These are phyloP conservation scores for Phorcus lineatus DNA, from an alignment of 2,888 invertebrate genomes.

Conservation along the genomic window DNA sequence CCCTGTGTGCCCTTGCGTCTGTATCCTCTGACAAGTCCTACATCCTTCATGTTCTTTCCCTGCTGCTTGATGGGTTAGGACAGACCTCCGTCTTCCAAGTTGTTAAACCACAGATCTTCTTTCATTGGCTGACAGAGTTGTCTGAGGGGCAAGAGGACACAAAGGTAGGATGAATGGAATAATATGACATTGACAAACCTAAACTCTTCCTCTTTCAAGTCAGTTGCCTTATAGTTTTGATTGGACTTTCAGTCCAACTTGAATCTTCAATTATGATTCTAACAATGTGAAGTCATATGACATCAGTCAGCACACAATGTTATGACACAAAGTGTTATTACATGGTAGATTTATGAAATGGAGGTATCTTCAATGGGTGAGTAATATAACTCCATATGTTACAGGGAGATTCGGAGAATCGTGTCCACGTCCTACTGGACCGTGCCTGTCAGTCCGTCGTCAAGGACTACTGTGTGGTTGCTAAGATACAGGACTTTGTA, in stretches of 20 bases:
- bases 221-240: too few species aligned
- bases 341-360: too few species aligned
- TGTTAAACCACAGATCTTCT: constrained; percentile 33
- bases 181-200: too few species aligned
- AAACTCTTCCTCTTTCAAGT: too few species aligned
- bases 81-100: constrained; percentile 42
- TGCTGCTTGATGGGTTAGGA: constrained; percentile 39
- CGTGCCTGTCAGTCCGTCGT: constrained; percentile 41
- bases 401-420: not conserved
- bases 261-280: too few species aligned
- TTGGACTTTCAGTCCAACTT: too few species aligned
- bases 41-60: constrained; percentile 27
- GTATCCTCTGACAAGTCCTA: not conserved
- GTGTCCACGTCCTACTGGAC: constrained; percentile 34
- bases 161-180: too few species aligned
- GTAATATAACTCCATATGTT: too few species aligned
- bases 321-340: too few species aligned
- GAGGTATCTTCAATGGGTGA: too few species aligned
- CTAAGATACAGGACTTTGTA: constrained; percentile 11
- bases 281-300: too few species aligned
- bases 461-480: constrained; percentile 36
- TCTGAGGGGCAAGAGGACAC: not conserved
- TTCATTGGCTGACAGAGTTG: constrained; percentile 34
- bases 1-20: not conserved
- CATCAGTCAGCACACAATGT: too few species aligned